Evolutionary conservation across 2,888 invertebrate species (phyloP).

Genomic region (Habrosyne pyritoides): DNA sequence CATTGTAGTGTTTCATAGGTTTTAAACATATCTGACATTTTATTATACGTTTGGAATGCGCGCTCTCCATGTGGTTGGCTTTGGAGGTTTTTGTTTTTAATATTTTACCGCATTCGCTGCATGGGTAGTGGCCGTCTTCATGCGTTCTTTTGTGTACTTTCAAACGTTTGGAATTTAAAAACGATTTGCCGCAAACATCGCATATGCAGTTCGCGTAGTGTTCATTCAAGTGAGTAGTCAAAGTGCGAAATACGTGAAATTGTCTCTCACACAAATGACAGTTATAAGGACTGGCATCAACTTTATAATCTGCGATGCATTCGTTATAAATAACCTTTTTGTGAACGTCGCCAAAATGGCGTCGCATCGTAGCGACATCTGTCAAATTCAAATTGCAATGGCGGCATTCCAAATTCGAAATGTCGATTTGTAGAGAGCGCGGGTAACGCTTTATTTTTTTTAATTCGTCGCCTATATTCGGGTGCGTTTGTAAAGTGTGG

Average conservation of each 20-base stretch:
- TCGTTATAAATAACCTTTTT: slow-evolving; percentile 64
- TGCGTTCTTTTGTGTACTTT: slow-evolving; percentile 78
- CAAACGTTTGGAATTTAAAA: slow-evolving; percentile 73
- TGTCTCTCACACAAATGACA: slow-evolving; percentile 64
- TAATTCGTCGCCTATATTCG: slow-evolving; percentile 53
- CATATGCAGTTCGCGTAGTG: slow-evolving; percentile 79
- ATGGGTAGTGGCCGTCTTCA: slow-evolving; percentile 68
- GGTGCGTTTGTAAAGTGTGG: slow-evolving; percentile 51
- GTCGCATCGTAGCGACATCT: slow-evolving; percentile 55
- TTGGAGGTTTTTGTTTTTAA: slow-evolving; percentile 64
- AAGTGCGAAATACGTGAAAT: slow-evolving; percentile 68
- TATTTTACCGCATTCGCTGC: slow-evolving; percentile 61
- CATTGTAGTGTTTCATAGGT: slow-evolving; percentile 75
- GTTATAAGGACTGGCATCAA: slow-evolving; percentile 57
- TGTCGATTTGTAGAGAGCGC: slow-evolving; percentile 69
- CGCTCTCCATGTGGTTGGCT: slow-evolving; percentile 68
- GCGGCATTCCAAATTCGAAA: slow-evolving; percentile 66
- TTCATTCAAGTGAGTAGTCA: slow-evolving; percentile 75
- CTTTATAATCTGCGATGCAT: slow-evolving; percentile 72
- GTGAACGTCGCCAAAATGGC: slow-evolving; percentile 59
- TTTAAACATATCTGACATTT: slow-evolving; percentile 70
- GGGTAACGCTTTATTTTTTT: slow-evolving; percentile 69
- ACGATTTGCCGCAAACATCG: slow-evolving; percentile 77
- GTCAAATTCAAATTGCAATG: slow-evolving; percentile 55
- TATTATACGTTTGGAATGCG: slow-evolving; percentile 62